Evolutionary conservation across 2,888 invertebrate species (phyloP), one percentile per base, ranked within the genome.

Genomic region (Melinaea marsaeus): DNA sequence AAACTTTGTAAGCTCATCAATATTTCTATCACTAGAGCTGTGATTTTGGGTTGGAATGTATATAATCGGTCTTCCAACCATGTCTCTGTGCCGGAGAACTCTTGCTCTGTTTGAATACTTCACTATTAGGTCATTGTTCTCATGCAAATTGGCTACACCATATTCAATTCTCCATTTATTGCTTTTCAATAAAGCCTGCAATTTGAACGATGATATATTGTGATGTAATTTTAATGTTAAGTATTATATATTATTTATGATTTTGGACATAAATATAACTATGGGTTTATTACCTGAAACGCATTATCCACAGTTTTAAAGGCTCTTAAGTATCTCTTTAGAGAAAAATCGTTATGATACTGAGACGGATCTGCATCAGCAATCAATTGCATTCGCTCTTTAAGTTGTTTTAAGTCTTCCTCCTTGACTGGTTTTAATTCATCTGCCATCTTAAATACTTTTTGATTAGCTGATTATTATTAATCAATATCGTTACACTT

Each of bases 31-130:
- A 73, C 92, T 94, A 11, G 92, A 93, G 77, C 92, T 94, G 79
- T 96, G 95, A 79, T 95, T 94, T 80, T 94, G 95, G 11, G 95
- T 94, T 66, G 95, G 95, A 77, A 95, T 95, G 77, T 95, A 95
- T 64, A 95, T 90, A 65, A 96, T 94, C 22, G 96, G 95, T 68
- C 96, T 89, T 2, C 95, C 95, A 47, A 90, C 81, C 77, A 94
- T 93, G 75, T 96, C 95, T 67, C 95, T 90, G 76, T 95, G 95
- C 66, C 93, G 87, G 57, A 95, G 80, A 2, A 96, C 94, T 71
- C 93, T 90, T 0, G 94, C 95, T 80, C 95, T 95, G 65, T 91
- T 82, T 65, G 92, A 80, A 79, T 95, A 92, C 65, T 92, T 92
- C 70, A 93, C 92, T 74, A 90, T 81, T n/a, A 90, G 75, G 60